Percentiles rank a stretch among this genome's conserved stretches.
Conservation (phyloP, 1,140 invertebrate genomes). For the Zophobas atratus region DNA sequence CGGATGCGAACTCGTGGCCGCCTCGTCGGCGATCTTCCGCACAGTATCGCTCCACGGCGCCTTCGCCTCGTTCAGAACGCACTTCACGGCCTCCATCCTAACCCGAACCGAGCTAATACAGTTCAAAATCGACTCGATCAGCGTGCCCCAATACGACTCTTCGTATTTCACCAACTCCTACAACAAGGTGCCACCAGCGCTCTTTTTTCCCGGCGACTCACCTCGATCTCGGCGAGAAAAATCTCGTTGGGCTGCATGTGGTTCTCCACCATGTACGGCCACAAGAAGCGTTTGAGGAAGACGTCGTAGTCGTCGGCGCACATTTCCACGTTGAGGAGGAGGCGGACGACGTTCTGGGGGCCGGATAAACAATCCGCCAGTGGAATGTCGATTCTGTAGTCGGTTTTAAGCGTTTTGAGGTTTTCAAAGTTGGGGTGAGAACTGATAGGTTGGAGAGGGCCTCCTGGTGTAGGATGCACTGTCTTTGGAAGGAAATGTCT, state of each 20-base stretch:
- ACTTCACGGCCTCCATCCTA: constrained; percentile 52
- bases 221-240: constrained; percentile 57
- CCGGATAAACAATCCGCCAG: constrained; percentile 54
- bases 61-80: constrained; percentile 51
- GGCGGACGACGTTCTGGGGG: constrained; percentile 35
- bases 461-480: constrained; percentile 40
- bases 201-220: constrained; percentile 25
- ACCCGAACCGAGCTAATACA: constrained; percentile 52
- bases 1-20: constrained; percentile 48
- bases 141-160: constrained; percentile 55
- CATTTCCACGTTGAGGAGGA: constrained; percentile 50
- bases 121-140: constrained; percentile 52
- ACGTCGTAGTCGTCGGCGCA: constrained; percentile 48
- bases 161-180: constrained; percentile 57
- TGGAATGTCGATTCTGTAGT: constrained; percentile 54
- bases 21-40: constrained; percentile 50
- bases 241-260: constrained; percentile 55
- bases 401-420: constrained; percentile 53
- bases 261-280: constrained; percentile 56
- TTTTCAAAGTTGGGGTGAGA: constrained; percentile 51
- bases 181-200: constrained; percentile 38
- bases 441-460: constrained; percentile 43
- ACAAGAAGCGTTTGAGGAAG: constrained; percentile 57
- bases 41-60: constrained; percentile 58
- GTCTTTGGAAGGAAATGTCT: constrained; percentile 48